phyloP scores from a whole-genome alignment of 2,888 invertebrate genomes.

The Ferrisia virgata region DNA sequence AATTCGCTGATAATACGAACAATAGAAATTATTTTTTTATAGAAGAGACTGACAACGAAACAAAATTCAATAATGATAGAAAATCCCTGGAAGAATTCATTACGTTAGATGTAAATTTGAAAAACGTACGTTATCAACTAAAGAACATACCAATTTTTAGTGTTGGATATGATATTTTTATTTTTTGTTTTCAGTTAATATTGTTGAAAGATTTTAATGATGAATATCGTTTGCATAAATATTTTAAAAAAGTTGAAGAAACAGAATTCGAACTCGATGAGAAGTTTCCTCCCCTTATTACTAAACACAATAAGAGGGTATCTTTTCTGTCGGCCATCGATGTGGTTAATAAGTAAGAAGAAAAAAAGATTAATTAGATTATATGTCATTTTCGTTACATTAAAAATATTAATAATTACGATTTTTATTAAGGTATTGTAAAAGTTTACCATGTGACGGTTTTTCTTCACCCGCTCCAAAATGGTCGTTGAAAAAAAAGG shows the following conservation, averaged over 20 bases:
- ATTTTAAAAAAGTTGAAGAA: neutral
- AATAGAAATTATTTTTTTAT: conserved; percentile 31
- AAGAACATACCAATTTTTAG: too few relatives aligned
- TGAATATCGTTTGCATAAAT: neutral
- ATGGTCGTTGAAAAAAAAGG: conserved; percentile 57
- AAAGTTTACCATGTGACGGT: conserved; percentile 72
- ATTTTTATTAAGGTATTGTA: conserved; percentile 65
- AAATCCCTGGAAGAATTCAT: conserved; percentile 7
- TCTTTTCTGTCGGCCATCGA: neutral
- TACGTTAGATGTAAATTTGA: neutral
- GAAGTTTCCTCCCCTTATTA: neutral
- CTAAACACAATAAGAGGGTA: neutral
- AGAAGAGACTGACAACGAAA: neutral
- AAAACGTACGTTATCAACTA: neutral
- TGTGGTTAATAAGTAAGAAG: conserved; percentile 25
- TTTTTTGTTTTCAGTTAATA: neutral
- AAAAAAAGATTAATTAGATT: neutral
- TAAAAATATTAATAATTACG: neutral
- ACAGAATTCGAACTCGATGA: neutral
- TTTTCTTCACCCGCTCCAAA: conserved; percentile 67
- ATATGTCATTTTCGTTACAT: neutral
- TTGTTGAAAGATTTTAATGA: conserved; percentile 22
- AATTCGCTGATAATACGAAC: neutral
- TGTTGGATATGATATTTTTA: neutral
- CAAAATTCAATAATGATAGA: neutral